These are phyloP conservation scores for Diabrotica balteata DNA, from an alignment of 2,888 invertebrate genomes.

Conservation along the genomic window DNA sequence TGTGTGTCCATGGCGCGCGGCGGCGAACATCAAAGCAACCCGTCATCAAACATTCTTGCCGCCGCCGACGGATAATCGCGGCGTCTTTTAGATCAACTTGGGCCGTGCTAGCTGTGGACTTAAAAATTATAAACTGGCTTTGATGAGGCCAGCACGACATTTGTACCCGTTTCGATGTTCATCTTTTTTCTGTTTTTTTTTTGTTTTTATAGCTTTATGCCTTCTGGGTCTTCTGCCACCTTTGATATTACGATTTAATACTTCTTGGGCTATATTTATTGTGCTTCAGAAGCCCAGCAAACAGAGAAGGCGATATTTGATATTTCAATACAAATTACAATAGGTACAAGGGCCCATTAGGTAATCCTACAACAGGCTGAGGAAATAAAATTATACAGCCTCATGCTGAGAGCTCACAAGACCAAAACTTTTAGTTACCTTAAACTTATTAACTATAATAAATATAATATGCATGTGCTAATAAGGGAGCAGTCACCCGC, in stretches of 20 bases:
- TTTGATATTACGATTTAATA: slow-evolving; percentile 18
- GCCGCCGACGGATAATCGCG: slow-evolving; percentile 34
- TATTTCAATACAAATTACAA: no score
- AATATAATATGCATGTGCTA: no score
- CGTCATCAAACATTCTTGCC: slow-evolving; percentile 41
- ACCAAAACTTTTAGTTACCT: no score
- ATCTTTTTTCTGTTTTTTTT: slow-evolving; percentile 35
- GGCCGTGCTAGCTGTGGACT: slow-evolving; percentile 38
- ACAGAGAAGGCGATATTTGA: no score
- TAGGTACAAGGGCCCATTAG: no score
- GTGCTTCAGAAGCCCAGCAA: no score
- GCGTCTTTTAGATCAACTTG: slow-evolving; percentile 37
- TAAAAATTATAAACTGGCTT: slow-evolving; percentile 50
- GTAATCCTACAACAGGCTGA: no score
- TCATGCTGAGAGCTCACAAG: no score
- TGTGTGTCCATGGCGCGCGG: slow-evolving; percentile 28
- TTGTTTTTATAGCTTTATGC: slow-evolving; percentile 35
- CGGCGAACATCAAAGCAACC: slow-evolving; percentile 41
- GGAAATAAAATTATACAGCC: no score
- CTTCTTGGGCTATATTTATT: slow-evolving; percentile 5
- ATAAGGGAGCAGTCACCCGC: no score
- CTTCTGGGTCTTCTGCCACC: slow-evolving; percentile 32
- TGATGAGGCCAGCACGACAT: slow-evolving; percentile 45
- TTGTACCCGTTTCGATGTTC: slow-evolving; percentile 38
- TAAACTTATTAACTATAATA: no score